These are phyloP conservation scores for Adelges cooleyi DNA, from an alignment of 1,140 invertebrate species.

Conservation along the genomic window DNA sequence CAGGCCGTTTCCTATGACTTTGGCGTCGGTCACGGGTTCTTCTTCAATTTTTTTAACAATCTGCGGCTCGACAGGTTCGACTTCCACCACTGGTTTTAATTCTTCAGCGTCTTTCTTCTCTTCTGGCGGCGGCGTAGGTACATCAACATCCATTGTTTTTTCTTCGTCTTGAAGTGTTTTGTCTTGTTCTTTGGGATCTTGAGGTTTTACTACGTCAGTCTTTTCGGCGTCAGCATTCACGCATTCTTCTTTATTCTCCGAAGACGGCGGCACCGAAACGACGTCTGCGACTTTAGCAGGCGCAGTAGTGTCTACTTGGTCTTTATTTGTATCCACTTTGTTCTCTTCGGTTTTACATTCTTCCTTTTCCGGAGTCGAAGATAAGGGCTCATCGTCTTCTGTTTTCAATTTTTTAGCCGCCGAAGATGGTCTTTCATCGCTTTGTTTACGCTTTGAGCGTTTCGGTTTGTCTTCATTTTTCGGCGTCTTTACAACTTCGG, in stretches of 20 bases:
- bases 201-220: no score
- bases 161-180: neutral
- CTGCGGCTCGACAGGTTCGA: neutral
- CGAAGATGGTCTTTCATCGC: neutral
- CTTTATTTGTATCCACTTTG: no score
- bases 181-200: neutral
- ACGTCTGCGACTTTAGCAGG: no score
- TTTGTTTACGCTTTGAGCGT: conserved; percentile 4
- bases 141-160: neutral
- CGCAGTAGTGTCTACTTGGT: no score
- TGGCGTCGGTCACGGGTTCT: neutral
- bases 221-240: neutral
- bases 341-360: no score
- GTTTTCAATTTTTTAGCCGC: conserved; percentile 5
- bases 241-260: neutral
- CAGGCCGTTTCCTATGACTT: no score
- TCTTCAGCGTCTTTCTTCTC: neutral
- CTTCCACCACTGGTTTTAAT: neutral
- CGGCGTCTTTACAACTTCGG: neutral
- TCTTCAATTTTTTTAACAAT: neutral
- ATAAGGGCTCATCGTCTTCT: neutral
- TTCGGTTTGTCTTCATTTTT: conserved; percentile 5
- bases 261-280: no score
- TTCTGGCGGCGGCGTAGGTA: neutral
- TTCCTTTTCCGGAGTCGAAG: no score